These are phyloP conservation scores for Apamea crenata DNA, from an alignment of 2,888 invertebrate species.

Conservation along the genomic window DNA sequence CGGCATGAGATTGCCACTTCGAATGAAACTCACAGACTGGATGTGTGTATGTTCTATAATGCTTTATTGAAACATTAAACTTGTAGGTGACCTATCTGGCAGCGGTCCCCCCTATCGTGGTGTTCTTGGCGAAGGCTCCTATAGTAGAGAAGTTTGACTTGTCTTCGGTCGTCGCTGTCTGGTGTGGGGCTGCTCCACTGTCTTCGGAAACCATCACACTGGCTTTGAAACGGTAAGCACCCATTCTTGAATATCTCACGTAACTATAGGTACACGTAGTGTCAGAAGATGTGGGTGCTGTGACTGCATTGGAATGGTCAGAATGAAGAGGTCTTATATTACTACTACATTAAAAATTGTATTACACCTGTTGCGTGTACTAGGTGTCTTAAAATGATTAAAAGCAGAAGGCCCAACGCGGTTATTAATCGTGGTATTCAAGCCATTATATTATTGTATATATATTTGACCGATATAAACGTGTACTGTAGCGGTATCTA, in stretches of 20 bases:
- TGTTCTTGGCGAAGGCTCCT: conserved; percentile 79
- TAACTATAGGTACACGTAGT: neutral
- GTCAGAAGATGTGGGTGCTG: neutral
- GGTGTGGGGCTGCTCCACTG: conserved; percentile 83
- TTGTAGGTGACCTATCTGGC: conserved; percentile 75
- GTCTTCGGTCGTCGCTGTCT: conserved; percentile 74
- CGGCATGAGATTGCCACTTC: neutral
- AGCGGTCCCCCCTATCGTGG: conserved; percentile 81
- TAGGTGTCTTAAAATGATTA: too few relatives aligned
- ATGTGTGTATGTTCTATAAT: neutral
- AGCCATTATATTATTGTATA: too few relatives aligned
- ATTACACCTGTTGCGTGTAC: too few relatives aligned
- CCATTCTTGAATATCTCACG: neutral
- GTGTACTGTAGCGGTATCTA: too few relatives aligned
- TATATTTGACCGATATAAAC: too few relatives aligned
- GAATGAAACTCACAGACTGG: neutral
- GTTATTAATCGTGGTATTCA: too few relatives aligned
- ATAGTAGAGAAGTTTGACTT: conserved; percentile 78
- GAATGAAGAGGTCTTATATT: neutral
- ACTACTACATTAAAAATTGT: too few relatives aligned
- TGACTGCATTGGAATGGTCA: too few relatives aligned
- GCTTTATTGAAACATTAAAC: conserved; percentile 26
- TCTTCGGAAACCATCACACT: conserved; percentile 74
- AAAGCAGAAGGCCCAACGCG: too few relatives aligned
- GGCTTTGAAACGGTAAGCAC: conserved; percentile 77